Evolutionary conservation across 1,140 invertebrate genomes (phyloP).

Genomic region (Heliconius congener): DNA sequence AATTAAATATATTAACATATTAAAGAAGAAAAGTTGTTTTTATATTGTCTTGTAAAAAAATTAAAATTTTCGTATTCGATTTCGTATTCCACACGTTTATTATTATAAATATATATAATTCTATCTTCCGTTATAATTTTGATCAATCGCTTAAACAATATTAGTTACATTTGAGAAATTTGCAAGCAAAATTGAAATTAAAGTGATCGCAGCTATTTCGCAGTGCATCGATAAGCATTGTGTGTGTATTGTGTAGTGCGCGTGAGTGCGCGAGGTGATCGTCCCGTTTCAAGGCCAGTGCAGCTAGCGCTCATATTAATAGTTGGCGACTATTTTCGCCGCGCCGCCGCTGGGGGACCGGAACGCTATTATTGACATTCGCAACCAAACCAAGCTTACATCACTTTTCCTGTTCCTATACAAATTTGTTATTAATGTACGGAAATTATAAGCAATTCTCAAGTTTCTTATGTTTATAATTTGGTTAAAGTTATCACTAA

Average conservation of each 20-base stretch:
- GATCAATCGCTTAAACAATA: too few relatives aligned
- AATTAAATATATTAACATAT: neutral
- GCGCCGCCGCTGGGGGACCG: slow-evolving; percentile 67
- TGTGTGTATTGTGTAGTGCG: slow-evolving; percentile 57
- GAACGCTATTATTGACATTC: slow-evolving; percentile 79
- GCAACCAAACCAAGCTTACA: slow-evolving; percentile 68
- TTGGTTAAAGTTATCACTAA: neutral
- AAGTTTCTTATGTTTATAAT: too few relatives aligned
- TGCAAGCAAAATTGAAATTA: slow-evolving; percentile 76
- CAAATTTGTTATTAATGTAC: slow-evolving; percentile 1
- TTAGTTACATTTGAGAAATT: slow-evolving; percentile 31
- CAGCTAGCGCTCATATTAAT: slow-evolving; percentile 78
- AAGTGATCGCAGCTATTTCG: slow-evolving; percentile 69
- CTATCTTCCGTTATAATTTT: too few relatives aligned
- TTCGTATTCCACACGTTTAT: neutral
- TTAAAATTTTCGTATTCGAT: neutral
- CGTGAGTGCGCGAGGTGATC: slow-evolving; percentile 73
- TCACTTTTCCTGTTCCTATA: slow-evolving; percentile 53
- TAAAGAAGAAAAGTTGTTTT: neutral
- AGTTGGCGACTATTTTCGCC: slow-evolving; percentile 78
- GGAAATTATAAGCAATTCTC: neutral
- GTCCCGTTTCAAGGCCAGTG: slow-evolving; percentile 78
- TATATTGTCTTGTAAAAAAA: neutral
- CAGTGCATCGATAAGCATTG: slow-evolving; percentile 61
- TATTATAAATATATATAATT: too few relatives aligned